Conservation (phyloP, 2,113 vertebrate genomes). For the Halcyon malimbica region DNA sequence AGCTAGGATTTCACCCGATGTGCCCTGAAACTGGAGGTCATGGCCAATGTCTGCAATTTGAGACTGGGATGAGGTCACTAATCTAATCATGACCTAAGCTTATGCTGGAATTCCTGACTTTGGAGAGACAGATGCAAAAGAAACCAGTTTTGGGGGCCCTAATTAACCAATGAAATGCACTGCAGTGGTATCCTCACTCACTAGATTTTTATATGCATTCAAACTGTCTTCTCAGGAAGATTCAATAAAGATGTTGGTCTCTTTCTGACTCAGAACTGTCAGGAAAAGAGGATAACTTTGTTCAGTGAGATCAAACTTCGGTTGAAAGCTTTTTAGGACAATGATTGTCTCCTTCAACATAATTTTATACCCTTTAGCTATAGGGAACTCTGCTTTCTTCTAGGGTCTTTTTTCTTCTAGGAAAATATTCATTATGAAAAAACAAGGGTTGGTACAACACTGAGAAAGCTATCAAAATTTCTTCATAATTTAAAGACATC, state of each 20-base stretch:
- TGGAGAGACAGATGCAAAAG: conserved; percentile 40
- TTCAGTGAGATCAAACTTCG: background rate
- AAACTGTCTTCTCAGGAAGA: background rate
- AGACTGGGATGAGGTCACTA: conserved; percentile 48
- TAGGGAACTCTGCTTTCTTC: background rate
- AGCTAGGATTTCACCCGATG: conserved; percentile 59
- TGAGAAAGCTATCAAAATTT: background rate
- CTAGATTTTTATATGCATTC: background rate
- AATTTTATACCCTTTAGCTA: background rate
- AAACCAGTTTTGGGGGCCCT: background rate
- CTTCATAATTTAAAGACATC: background rate
- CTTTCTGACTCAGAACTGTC: background rate
- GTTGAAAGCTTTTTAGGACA: background rate
- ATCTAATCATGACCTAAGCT: conserved; percentile 62
- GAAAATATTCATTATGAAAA: background rate
- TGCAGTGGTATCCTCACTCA: background rate
- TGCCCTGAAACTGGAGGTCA: conserved; percentile 64
- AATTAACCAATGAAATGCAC: conserved; percentile 20
- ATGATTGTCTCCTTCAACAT: background rate
- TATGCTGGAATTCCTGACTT: conserved; percentile 43
- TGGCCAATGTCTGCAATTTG: conserved; percentile 48
- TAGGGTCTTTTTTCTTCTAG: background rate
- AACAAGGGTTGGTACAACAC: background rate
- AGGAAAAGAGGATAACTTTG: background rate
- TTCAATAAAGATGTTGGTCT: background rate